Evolutionary conservation across 23 tunicate genomes (phyloP), one percentile per base, ranked within the genome.

Genomic region (Trididemnum clinides): DNA sequence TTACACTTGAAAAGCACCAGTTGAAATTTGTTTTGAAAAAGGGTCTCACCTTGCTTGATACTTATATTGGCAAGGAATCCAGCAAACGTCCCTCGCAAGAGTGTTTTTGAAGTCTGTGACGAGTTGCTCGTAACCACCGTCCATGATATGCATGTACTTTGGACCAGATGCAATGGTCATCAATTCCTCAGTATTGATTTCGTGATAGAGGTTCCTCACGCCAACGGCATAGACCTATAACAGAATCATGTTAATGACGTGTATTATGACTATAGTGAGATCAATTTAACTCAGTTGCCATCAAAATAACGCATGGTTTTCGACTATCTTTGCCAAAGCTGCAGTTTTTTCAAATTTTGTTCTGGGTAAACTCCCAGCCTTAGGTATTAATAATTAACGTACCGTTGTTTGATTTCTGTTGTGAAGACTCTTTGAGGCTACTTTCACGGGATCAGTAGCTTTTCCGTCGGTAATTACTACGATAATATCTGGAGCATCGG

Each of bases 391-490:
- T n/a, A n/a, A n/a, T n/a, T n/a, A n/a, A n/a, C 25, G 6, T 62
- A 62, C 70, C 27, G 15, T 62, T 5, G 70, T 62, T 18, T 62
- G 6, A 10, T 22, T 62, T 6, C 23, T 18, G 0, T 19, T 63
- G 22, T 81, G 71, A n/a, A 87, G 28, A 12, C 63, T 50, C 28
- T 72, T 28, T 26, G 91, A 72, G 1, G 91, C 37, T 50, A 18
- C 28, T 25, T 39, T 39, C 44, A 87, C 91, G 30, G 35, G 33
- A 39, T 89, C 93, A 26, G 71, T 36, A 4, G 93, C 79, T 34
- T 73, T 38, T 18, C 93, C 93, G 39, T 89, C 93, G 1, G 93
- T 89, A 28, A 89, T 89, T 22, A 89, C 88, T 15, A 84, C 71
- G 12, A 89, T 51, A 6, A 89, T 57, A 69, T 89, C 93, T 7